Evolutionary conservation across 2,797 vertebrate genomes (phyloP).

Genomic region (Vultur gryphus): DNA sequence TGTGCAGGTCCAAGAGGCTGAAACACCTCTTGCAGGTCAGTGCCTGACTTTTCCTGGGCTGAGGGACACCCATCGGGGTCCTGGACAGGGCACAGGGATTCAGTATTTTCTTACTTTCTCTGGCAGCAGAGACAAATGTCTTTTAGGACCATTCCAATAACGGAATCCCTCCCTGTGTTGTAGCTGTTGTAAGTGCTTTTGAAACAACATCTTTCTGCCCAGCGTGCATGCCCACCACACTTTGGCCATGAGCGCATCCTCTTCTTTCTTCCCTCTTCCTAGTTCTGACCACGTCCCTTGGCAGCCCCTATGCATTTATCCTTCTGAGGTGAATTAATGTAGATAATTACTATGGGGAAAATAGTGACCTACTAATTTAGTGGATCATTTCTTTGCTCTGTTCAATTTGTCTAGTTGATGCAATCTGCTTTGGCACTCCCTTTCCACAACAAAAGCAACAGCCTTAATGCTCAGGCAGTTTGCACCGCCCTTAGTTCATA

Average conservation of each 20-base stretch:
- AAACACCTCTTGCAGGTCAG: neutral
- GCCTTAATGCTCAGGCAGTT: neutral
- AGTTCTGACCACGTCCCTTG: neutral
- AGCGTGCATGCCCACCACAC: rapidly evolving
- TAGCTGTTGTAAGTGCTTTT: neutral
- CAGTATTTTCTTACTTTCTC: neutral
- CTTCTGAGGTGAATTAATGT: neutral
- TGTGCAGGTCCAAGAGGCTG: neutral
- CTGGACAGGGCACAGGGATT: neutral
- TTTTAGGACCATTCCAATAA: neutral
- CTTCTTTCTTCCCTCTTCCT: neutral
- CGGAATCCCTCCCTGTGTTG: neutral
- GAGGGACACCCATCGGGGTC: neutral
- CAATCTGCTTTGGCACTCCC: neutral
- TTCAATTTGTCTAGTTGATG: neutral
- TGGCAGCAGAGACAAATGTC: neutral
- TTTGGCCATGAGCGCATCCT: neutral
- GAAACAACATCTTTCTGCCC: neutral
- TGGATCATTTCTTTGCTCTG: neutral
- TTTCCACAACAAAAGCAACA: neutral
- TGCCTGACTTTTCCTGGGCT: neutral
- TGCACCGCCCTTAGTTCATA: neutral
- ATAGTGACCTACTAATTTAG: neutral
- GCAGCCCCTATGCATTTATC: neutral
- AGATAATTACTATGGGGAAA: neutral